These are phyloP conservation scores for Pseudomyrmex concolor DNA, from an alignment of 1,140 invertebrate species.

Conservation along the genomic window DNA sequence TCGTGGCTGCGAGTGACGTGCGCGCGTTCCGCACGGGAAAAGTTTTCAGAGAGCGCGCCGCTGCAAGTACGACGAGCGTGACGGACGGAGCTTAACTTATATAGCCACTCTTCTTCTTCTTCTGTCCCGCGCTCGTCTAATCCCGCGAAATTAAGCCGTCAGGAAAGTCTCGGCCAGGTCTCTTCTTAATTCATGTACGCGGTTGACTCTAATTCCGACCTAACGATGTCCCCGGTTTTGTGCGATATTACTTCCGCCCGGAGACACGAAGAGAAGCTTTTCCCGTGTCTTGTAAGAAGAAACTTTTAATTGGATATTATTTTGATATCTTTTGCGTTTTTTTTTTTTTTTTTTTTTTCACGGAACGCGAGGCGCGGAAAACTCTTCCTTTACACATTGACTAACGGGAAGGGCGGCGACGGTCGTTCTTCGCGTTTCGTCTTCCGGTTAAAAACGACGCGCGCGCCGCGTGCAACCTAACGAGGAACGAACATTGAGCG, in stretches of 20 bases:
- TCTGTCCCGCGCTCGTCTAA: conserved; percentile 29
- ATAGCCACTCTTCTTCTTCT: neutral
- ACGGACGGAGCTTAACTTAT: conserved; percentile 7
- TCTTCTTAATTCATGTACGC: conserved; percentile 59
- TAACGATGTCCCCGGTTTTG: conserved; percentile 7
- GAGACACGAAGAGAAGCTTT: conserved; percentile 23
- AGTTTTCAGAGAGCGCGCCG: conserved; percentile 26
- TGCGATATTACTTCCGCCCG: conserved; percentile 47
- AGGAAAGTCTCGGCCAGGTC: conserved; percentile 42
- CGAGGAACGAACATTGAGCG: neutral
- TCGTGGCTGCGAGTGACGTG: conserved; percentile 12
- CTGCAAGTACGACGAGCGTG: neutral
- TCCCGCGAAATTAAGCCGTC: conserved; percentile 54
- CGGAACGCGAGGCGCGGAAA: too few relatives aligned
- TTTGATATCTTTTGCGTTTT: conserved; percentile 39
- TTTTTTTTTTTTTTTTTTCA: too few relatives aligned
- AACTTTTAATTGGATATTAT: conserved; percentile 65
- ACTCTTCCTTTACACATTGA: neutral
- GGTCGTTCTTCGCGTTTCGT: neutral
- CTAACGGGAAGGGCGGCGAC: neutral
- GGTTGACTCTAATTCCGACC: conserved; percentile 48
- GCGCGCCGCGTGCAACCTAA: neutral
- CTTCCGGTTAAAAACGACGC: neutral
- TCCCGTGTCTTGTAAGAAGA: neutral
- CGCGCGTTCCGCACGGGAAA: neutral